These are phyloP conservation scores for Anastrepha obliqua DNA, from an alignment of 1,140 invertebrate species.

Conservation along the genomic window DNA sequence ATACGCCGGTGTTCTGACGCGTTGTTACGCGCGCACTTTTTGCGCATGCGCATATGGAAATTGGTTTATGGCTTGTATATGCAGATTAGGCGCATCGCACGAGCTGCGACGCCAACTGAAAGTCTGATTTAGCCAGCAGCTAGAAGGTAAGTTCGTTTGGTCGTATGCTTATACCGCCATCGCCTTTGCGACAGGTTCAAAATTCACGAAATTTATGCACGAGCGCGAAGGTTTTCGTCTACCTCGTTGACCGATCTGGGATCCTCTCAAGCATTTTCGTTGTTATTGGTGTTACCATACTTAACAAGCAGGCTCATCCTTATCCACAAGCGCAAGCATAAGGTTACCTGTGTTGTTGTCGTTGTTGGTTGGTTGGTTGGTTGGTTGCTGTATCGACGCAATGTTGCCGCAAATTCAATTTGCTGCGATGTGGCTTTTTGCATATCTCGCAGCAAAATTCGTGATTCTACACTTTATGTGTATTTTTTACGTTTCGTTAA, in stretches of 20 bases:
- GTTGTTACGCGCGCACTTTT: constrained; percentile 37
- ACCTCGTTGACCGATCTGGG: not conserved
- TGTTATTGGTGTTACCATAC: not conserved
- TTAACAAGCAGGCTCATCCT: constrained; percentile 48
- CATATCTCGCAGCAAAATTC: constrained; percentile 73
- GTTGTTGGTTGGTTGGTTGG: constrained; percentile 50
- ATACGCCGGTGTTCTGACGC: constrained; percentile 53
- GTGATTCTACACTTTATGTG: constrained; percentile 63
- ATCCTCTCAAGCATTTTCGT: not conserved
- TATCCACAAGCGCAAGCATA: not conserved
- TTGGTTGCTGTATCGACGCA: not conserved
- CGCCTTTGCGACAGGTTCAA: constrained; percentile 62
- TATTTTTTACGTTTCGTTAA: constrained; percentile 54
- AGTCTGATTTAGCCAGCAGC: constrained; percentile 12
- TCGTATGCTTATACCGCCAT: constrained; percentile 57
- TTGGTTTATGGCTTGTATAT: constrained; percentile 74
- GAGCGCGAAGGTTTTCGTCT: constrained; percentile 56
- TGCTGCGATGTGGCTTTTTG: constrained; percentile 70
- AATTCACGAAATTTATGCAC: constrained; percentile 70
- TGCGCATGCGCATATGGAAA: constrained; percentile 68
- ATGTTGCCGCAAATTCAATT: constrained; percentile 73
- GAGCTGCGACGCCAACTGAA: constrained; percentile 30
- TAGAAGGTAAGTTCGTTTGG: not conserved
- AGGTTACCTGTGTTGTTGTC: constrained; percentile 40
- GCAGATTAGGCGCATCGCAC: constrained; percentile 65